phyloP scores from a whole-genome alignment of 2,113 vertebrate species.

The Campylorhamphus procurvoides region DNA sequence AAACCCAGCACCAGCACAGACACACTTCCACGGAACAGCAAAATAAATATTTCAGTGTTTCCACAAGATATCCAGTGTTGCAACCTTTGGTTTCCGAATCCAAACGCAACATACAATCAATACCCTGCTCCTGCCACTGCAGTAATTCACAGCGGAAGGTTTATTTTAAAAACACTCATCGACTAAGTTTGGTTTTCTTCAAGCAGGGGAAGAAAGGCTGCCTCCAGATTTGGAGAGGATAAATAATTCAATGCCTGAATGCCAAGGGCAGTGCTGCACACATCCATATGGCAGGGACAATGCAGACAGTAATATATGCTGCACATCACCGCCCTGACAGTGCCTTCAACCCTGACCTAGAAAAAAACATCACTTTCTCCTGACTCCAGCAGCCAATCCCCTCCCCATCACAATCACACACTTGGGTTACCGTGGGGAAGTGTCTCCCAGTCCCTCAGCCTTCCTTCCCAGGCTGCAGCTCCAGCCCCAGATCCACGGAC shows the following conservation, averaged over 20 bases:
- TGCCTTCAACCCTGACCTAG: constrained; percentile 29
- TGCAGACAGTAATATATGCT: constrained; percentile 35
- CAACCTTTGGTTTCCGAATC: neutral
- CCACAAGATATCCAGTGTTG: neutral
- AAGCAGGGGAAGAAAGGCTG: constrained; percentile 29
- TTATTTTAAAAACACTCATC: neutral
- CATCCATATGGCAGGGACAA: constrained; percentile 50
- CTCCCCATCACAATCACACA: neutral
- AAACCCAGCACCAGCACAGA: neutral
- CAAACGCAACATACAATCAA: neutral
- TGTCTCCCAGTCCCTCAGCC: fast-evolving
- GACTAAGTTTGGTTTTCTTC: neutral
- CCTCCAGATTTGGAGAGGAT: constrained; percentile 57
- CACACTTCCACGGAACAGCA: neutral
- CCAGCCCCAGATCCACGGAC: neutral
- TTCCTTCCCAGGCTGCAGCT: fast-evolving
- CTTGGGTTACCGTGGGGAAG: neutral
- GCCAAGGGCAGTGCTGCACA: constrained; percentile 64
- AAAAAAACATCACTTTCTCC: constrained; percentile 5
- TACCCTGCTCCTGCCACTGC: neutral
- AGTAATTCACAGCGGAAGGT: neutral
- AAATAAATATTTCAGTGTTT: neutral
- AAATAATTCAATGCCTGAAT: constrained; percentile 70
- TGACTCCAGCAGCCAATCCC: neutral
- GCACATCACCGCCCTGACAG: constrained; percentile 34